Evolutionary conservation across 2,113 vertebrate genomes (phyloP).

Genomic region (Ginglymostoma cirratum): DNA sequence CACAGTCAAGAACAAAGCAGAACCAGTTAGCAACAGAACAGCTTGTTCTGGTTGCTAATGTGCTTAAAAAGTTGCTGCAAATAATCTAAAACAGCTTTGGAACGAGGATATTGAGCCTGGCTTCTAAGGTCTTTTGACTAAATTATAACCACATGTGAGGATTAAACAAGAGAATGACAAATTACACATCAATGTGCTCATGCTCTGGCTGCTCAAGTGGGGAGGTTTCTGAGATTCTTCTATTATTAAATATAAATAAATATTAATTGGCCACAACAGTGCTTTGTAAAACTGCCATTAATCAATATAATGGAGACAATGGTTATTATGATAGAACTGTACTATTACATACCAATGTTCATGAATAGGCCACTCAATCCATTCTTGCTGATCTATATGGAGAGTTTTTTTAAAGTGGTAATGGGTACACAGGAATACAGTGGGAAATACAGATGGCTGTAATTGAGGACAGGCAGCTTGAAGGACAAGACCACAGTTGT

Average conservation of each 20-base stretch:
- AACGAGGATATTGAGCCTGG: slow-evolving; percentile 48
- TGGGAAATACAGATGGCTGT: not conserved
- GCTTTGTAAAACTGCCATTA: not conserved
- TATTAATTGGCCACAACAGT: slow-evolving; percentile 45
- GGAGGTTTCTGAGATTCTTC: slow-evolving; percentile 40
- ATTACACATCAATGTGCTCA: slow-evolving; percentile 50
- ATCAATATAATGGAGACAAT: slow-evolving; percentile 18
- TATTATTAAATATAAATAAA: slow-evolving; percentile 45
- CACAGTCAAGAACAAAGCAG: slow-evolving; percentile 69
- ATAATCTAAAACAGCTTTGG: slow-evolving; percentile 71
- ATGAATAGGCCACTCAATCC: not conserved
- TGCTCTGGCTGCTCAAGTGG: slow-evolving; percentile 42
- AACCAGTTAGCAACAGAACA: slow-evolving; percentile 65
- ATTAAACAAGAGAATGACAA: slow-evolving; percentile 59
- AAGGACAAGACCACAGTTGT: not conserved
- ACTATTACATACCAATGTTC: not conserved
- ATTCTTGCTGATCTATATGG: not conserved
- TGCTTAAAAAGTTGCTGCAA: slow-evolving; percentile 71
- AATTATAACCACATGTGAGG: slow-evolving; percentile 62
- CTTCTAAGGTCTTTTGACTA: slow-evolving; percentile 54
- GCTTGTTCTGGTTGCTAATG: slow-evolving; percentile 77
- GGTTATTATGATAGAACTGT: slow-evolving; percentile 5
- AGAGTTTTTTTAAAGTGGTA: not conserved
- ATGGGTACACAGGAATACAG: not conserved
- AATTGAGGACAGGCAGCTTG: not conserved